phyloP scores from a whole-genome alignment of 1,140 invertebrate genomes.

The Panagrolaimus sp. region DNA sequence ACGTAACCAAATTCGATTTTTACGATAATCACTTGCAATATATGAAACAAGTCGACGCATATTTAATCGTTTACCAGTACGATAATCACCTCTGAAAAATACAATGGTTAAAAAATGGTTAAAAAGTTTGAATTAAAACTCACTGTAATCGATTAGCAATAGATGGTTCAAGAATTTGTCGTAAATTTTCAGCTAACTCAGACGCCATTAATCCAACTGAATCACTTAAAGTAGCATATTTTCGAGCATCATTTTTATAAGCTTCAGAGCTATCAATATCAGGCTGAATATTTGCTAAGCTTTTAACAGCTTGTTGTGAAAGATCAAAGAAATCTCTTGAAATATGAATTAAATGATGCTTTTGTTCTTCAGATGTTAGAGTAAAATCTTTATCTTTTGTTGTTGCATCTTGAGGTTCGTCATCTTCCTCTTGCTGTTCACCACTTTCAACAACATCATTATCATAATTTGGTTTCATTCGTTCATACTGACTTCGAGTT shows the following conservation, averaged over 20 bases:
- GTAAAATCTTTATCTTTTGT: not conserved
- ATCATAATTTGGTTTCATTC: slow-evolving; percentile 2
- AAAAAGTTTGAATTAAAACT: slow-evolving; percentile 20
- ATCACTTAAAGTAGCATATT: slow-evolving; percentile 63
- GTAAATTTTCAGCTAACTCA: slow-evolving; percentile 83
- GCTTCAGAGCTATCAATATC: not conserved
- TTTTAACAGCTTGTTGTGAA: not conserved
- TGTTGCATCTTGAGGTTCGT: not conserved
- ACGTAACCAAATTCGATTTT: slow-evolving; percentile 97
- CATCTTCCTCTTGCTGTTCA: not conserved
- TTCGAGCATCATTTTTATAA: not conserved
- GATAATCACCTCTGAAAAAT: slow-evolving; percentile 74
- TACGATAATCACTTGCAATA: slow-evolving; percentile 94
- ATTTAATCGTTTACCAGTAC: slow-evolving; percentile 90
- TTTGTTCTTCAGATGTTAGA: not conserved
- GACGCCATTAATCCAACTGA: slow-evolving; percentile 70
- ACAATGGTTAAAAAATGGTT: not conserved
- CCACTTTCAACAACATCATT: not conserved
- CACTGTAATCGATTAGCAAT: slow-evolving; percentile 75
- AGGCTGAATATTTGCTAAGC: not conserved
- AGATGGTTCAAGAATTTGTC: slow-evolving; percentile 88
- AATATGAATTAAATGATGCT: slow-evolving; percentile 1
- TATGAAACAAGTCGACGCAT: slow-evolving; percentile 96
- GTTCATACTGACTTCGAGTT: slow-evolving; percentile 13
- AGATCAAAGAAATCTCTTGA: slow-evolving; percentile 2